These are phyloP conservation scores for Microctenopoma lineatum DNA, from an alignment of 2,797 vertebrate genomes.

Conservation along the genomic window DNA sequence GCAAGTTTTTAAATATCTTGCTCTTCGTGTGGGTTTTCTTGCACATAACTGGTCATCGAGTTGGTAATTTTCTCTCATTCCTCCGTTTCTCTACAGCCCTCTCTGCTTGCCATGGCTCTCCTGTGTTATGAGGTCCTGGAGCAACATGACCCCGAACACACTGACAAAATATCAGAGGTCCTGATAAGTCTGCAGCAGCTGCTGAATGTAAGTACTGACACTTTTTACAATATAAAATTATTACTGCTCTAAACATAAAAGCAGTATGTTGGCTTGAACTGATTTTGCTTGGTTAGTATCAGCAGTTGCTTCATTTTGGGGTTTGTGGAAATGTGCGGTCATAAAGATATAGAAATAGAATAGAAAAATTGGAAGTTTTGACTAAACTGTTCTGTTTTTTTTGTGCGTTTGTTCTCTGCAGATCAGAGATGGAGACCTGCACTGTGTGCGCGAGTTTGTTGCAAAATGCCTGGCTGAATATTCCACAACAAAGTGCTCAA, in stretches of 20 bases:
- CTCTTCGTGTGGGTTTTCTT: neutral
- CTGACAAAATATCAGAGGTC: constrained; percentile 80
- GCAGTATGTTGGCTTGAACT: neutral
- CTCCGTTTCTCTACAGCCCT: constrained; percentile 84
- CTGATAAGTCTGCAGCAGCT: constrained; percentile 86
- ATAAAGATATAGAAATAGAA: neutral
- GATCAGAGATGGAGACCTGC: constrained; percentile 90
- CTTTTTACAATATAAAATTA: neutral
- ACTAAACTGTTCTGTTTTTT: neutral
- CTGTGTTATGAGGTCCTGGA: constrained; percentile 88
- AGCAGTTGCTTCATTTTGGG: neutral
- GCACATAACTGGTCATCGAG: neutral
- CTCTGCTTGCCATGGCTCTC: constrained; percentile 90
- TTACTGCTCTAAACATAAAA: neutral
- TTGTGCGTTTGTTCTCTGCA: constrained; percentile 54
- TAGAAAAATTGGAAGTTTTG: too few relatives aligned
- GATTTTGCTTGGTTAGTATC: neutral
- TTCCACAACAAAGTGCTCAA: constrained; percentile 90
- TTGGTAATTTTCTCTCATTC: neutral
- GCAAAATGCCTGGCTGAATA: constrained; percentile 95
- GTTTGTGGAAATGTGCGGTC: neutral
- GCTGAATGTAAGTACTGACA: constrained; percentile 83
- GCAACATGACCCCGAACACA: constrained; percentile 80
- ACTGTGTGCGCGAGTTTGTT: constrained; percentile 89
- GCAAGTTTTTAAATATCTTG: neutral